A percentile compares a stretch with the other conserved stretches of the same genome.
Conservation (phyloP, 2,888 invertebrate genomes). For the Globia sparganii region DNA sequence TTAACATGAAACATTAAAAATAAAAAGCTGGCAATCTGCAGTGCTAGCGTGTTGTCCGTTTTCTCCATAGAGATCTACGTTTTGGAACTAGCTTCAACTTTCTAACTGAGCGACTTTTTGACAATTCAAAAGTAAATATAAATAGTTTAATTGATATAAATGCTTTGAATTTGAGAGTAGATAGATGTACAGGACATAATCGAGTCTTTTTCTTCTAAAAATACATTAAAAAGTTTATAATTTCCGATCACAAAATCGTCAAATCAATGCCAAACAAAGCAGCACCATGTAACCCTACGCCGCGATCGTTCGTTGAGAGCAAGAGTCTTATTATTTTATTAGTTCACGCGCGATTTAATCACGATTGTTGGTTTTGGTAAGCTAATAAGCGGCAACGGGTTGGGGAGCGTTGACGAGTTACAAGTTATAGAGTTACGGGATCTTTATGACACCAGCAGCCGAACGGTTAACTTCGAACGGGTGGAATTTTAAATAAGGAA, state of each 20-base stretch:
- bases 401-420: constrained; percentile 67
- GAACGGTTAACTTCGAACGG: constrained; percentile 56
- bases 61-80: no score
- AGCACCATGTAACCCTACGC: constrained; percentile 78
- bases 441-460: constrained; percentile 42
- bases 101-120: no score
- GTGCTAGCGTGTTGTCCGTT: neutral
- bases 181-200: no score
- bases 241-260: neutral
- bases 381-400: constrained; percentile 85
- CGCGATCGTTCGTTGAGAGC: constrained; percentile 76
- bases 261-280: constrained; percentile 25
- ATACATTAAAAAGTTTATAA: neutral
- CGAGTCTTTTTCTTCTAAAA: neutral
- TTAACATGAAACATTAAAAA: neutral
- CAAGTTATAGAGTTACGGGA: constrained; percentile 43
- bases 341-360: constrained; percentile 90
- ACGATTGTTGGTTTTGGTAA: constrained; percentile 90
- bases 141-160: no score
- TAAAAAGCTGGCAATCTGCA: neutral
- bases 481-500: constrained; percentile 56
- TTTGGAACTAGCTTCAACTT: no score
- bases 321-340: constrained; percentile 89
- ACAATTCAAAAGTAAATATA: no score
- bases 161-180: no score